These are phyloP conservation scores for Hydriomena furcata DNA, from an alignment of 2,888 invertebrate species.

Conservation along the genomic window DNA sequence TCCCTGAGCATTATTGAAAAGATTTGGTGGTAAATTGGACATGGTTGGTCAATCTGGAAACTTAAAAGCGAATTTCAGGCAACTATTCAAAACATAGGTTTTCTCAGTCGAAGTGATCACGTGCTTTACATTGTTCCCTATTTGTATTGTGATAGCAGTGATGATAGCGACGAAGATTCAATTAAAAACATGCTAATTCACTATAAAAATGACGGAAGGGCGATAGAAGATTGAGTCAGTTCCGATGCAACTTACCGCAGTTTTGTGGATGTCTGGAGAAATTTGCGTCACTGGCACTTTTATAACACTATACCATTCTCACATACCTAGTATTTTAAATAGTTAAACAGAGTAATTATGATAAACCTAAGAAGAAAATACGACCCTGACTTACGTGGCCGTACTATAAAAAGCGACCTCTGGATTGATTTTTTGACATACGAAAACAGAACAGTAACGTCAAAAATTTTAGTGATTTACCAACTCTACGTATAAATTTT, in stretches of 20 bases:
- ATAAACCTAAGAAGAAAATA: conserved; percentile 71
- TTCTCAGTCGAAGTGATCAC: conserved; percentile 7
- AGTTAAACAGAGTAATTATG: conserved; percentile 64
- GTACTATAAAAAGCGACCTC: conserved; percentile 78
- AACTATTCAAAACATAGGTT: conserved; percentile 11
- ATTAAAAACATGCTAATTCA: conserved; percentile 78
- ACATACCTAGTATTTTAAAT: conserved; percentile 67
- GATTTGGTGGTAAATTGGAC: conserved; percentile 75
- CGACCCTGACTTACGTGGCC: conserved; percentile 83
- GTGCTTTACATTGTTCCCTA: conserved; percentile 35
- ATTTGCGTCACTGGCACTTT: conserved; percentile 58
- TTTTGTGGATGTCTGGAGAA: conserved; percentile 54
- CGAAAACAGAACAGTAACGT: conserved; percentile 1
- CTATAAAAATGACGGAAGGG: conserved; percentile 67
- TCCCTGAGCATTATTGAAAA: conserved; percentile 62
- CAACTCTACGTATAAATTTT: neutral
- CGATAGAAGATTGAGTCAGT: conserved; percentile 43
- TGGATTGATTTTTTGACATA: conserved; percentile 70
- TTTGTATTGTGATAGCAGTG: conserved; percentile 61
- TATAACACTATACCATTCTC: conserved; percentile 67
- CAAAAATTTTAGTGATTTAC: conserved; percentile 3
- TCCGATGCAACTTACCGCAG: conserved; percentile 59
- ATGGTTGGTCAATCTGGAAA: conserved; percentile 77
- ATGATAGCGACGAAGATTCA: conserved; percentile 59
- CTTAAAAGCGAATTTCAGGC: conserved; percentile 41